Base-by-base conservation (phyloP, 2,888 invertebrate genomes). In the Cheilosia impressa region DNA sequence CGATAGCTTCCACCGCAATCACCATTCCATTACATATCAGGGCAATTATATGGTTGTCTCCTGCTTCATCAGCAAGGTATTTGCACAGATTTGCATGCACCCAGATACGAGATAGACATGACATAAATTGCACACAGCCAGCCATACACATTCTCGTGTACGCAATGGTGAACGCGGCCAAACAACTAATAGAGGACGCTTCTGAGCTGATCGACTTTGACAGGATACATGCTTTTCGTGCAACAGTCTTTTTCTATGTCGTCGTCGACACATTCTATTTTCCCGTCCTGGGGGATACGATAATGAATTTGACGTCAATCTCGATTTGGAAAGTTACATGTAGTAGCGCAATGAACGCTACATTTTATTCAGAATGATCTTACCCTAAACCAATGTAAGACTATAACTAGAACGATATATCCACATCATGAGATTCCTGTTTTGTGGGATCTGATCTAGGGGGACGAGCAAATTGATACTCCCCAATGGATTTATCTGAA, bases 241-340 rank as follows among this genome's bases (percentile, higher is more conserved):
- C 62, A 72, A 73, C 60, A 68, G 55, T 53, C 52, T 78, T 55
- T 24, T 52, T 15, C 43, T 45, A 52, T 17, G 47, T n/a, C 13
- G 34, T 24, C 60, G 15, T 24, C 47, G 58, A 4, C 45, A 53
- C 43, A 47, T 34, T 43, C 9, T 34, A 15, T 38, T 53, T 13
- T 34, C 71, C 65, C 65, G 50, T 75, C 41, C 69, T 10, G 22
- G 57, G 60, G 47, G 72, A 79, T 77, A 85, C 83, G 88, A 88
- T 88, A 89, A 89, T 89, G 87, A 89, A 89, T 88, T 88, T 87
- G 88, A 89, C 84, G 90, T 89, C 90, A 89, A 89, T 89, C 89
- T 89, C 88, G 88, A 89, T 89, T 89, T 89, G 88, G 88, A 88
- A 78, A 72, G 58, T 58, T 60, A 72, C 58, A 66, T 58, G 60